Evolutionary conservation across 1,140 invertebrate genomes (phyloP).

Genomic region (Centruroides sculpturatus): DNA sequence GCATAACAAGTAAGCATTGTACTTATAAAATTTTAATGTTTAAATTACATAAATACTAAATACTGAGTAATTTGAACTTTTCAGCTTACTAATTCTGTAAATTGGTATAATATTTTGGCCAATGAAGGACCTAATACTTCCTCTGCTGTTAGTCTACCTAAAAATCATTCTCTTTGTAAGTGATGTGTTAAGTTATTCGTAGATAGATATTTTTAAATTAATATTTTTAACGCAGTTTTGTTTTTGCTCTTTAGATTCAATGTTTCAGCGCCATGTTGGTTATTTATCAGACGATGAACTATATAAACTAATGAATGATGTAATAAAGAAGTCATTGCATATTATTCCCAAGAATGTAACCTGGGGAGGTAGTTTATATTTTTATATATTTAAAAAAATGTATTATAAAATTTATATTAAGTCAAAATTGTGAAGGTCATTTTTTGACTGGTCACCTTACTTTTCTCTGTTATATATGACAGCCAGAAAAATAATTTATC

Average conservation of each 20-base stretch:
- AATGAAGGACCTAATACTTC: constrained; percentile 6
- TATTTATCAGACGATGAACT: constrained; percentile 25
- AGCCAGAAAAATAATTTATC: too few species aligned
- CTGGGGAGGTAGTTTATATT: constrained; percentile 36
- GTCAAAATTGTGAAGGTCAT: too few species aligned
- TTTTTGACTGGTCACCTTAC: too few species aligned
- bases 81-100: constrained; percentile 41
- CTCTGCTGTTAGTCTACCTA: neutral
- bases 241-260: constrained; percentile 3
- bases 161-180: constrained; percentile 4
- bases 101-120: constrained; percentile 63
- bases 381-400: neutral
- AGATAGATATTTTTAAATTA: too few species aligned
- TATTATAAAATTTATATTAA: too few species aligned
- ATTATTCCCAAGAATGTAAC: constrained; percentile 40
- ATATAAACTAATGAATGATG: constrained; percentile 49
- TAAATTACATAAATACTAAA: too few species aligned
- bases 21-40: too few species aligned
- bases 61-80: constrained; percentile 1
- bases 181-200: too few species aligned
- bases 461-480: too few species aligned
- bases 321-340: constrained; percentile 44
- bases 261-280: constrained; percentile 1
- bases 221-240: too few species aligned
- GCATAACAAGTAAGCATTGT: too few species aligned